Percentiles rank a stretch among this genome's conserved stretches.
Conservation (phyloP, 2,797 vertebrate genomes). For the Brachymystax lenok region DNA sequence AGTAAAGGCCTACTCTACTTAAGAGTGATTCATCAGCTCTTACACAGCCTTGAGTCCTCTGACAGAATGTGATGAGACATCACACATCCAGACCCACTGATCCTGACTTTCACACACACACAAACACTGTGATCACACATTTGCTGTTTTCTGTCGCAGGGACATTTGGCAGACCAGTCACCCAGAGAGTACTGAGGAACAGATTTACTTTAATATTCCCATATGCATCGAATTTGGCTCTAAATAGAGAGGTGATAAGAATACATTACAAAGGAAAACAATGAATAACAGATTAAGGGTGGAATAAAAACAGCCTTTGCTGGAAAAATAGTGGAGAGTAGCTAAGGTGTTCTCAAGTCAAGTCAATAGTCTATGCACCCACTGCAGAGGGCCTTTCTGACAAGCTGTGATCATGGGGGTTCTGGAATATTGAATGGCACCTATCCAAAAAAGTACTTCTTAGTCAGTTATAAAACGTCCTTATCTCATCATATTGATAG, state of each 20-base stretch:
- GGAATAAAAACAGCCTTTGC: background rate
- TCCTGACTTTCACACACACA: conserved; percentile 11
- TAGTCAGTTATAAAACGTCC: conserved; percentile 16
- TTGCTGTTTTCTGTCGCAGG: background rate
- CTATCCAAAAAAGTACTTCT: conserved; percentile 18
- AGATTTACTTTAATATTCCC: conserved; percentile 15
- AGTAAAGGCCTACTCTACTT: conserved; percentile 37
- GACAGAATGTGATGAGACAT: conserved; percentile 35
- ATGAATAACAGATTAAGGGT: background rate
- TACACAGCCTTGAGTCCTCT: conserved; percentile 45
- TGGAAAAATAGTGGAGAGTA: conserved; percentile 39
- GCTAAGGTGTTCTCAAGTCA: background rate
- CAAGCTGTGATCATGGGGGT: conserved; percentile 17
- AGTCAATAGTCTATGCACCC: background rate
- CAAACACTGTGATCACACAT: background rate
- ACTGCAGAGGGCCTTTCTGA: conserved; percentile 14
- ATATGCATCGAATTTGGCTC: conserved; percentile 32
- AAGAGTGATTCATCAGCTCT: conserved; percentile 61
- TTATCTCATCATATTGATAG: conserved; percentile 75
- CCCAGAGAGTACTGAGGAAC: conserved; percentile 20
- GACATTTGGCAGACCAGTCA: conserved; percentile 16
- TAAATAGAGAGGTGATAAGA: conserved; percentile 11
- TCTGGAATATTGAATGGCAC: conserved; percentile 9
- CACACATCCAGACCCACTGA: conserved; percentile 26
- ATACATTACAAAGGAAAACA: background rate